Base-by-base conservation (phyloP, 2,797 vertebrate genomes). In the Sciurus carolinensis region DNA sequence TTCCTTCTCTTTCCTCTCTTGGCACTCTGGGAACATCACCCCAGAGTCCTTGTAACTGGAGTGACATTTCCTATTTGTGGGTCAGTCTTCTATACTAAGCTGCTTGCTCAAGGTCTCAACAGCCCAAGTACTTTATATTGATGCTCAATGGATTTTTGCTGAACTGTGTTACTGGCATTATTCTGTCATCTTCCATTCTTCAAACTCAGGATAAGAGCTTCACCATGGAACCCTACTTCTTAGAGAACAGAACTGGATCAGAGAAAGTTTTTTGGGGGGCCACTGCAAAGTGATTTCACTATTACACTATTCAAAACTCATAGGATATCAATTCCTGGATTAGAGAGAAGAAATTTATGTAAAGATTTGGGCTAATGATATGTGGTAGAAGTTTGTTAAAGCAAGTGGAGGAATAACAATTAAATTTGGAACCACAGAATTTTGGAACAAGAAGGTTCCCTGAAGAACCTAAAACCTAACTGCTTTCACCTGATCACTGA, bases 281-380 rank as follows among this genome's bases (percentile, higher is more conserved):
- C 39, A 71, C 52, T 72, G 54, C 62, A 80, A 87, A 87, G 59
- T 28, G 52, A 86, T 85, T 94, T 88, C 86, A 44, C 52, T 80
- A 33, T 17, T 66, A 83, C 8, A 33, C 14, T 59, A 39, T 42
- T 66, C 22, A n/a, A 93, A 96, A 93, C 72, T 75, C 66, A 90
- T 66, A 95, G 69, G 8, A 52, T 92, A 54, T 47, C n/a, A 81
- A 84, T 82, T 69, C 20, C n/a, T 72, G 89, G 39, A 52, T 91
- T 57, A 79, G 12, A 54, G 17, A 75, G n/a, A 77, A 90, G 30
- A 86, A 88, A 77, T 3, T 50, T 57, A 73, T 8, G 66, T 67
- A 86, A 94, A 96, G 67, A 86, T 39, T 3, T 80, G 14, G 54
- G 36, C 26, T 89, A 50, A 71, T 52, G 24, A 52, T 12, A 67